Percentiles rank a stretch among this genome's conserved stretches.
phyloP scores from a whole-genome alignment of 2,113 vertebrate genomes.

The Scortum barcoo region DNA sequence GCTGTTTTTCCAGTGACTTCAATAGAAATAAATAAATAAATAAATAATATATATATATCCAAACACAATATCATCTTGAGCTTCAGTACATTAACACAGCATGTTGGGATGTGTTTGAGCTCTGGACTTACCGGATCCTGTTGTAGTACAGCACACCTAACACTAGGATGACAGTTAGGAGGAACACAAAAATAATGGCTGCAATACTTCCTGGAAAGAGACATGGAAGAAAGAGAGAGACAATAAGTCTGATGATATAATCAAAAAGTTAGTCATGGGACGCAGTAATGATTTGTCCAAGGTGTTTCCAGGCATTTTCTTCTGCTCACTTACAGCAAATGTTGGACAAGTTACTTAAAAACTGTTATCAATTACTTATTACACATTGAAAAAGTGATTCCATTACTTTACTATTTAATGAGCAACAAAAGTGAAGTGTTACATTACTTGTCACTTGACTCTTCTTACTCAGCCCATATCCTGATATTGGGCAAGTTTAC shows the following conservation, averaged over 20 bases:
- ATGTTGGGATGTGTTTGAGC: background rate
- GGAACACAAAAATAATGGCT: slow-evolving; percentile 55
- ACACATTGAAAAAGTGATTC: no score
- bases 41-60: no score
- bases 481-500: no score
- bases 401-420: no score
- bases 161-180: slow-evolving; percentile 46
- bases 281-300: background rate
- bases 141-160: slow-evolving; percentile 68
- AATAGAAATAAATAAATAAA: no score
- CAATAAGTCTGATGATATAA: background rate
- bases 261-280: background rate
- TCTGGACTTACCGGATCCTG: slow-evolving; percentile 73
- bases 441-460: background rate
- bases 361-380: background rate
- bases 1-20: no score
- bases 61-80: background rate
- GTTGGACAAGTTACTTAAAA: background rate
- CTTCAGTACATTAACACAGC: background rate
- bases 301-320: no score
- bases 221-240: background rate
- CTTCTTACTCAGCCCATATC: background rate
- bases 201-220: slow-evolving; percentile 65
- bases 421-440: background rate
- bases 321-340: no score